A percentile compares a stretch with the other conserved stretches of the same genome.
Conservation (phyloP, 2,888 invertebrate species). For the Drosophila acutilabella region DNA sequence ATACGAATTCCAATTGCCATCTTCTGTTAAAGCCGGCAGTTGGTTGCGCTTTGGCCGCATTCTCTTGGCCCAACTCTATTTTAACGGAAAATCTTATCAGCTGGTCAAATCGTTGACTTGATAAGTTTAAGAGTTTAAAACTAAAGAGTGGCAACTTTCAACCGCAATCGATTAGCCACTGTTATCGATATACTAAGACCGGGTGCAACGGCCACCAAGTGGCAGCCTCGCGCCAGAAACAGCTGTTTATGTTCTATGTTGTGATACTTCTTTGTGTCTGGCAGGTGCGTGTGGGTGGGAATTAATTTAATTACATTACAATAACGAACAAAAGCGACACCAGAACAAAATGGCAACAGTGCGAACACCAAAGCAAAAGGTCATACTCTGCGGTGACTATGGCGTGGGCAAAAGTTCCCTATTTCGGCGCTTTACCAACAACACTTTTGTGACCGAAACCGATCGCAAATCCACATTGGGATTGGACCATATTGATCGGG, state of each 20-base stretch:
- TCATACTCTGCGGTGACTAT: constrained; percentile 97
- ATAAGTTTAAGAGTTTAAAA: not conserved
- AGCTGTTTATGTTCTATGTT: constrained; percentile 45
- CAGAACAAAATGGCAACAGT: constrained; percentile 89
- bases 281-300: constrained; percentile 18
- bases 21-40: constrained; percentile 17
- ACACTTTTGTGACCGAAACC: constrained; percentile 88
- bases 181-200: constrained; percentile 20
- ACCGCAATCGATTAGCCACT: constrained; percentile 7
- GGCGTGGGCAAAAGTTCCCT: constrained; percentile 98
- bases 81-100: constrained; percentile 54
- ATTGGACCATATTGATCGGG: constrained; percentile 94
- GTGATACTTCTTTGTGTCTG: constrained; percentile 47
- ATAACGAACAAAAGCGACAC: constrained; percentile 18
- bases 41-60: constrained; percentile 11
- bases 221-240: constrained; percentile 46
- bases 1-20: constrained; percentile 29
- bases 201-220: not conserved
- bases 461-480: constrained; percentile 95
- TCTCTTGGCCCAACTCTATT: constrained; percentile 17
- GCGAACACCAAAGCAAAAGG: constrained; percentile 94
- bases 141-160: not conserved
- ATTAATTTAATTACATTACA: constrained; percentile 50
- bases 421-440: constrained; percentile 94
- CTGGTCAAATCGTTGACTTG: not conserved